These are phyloP conservation scores for Parazoanthus darwini DNA, from an alignment of 92 coral and sea anemone genomes.

Conservation along the genomic window DNA sequence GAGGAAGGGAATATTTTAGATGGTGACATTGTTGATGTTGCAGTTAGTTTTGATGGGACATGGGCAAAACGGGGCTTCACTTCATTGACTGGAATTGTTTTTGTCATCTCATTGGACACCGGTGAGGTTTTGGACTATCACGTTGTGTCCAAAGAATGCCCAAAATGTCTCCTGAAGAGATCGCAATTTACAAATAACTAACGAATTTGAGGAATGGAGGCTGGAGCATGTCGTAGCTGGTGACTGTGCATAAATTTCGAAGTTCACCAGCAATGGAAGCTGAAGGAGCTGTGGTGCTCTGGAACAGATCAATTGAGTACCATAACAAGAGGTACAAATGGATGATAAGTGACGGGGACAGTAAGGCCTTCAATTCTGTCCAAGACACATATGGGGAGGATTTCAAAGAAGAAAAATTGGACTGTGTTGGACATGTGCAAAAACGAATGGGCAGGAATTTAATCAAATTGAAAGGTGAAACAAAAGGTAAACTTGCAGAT, in stretches of 20 bases:
- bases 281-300: constrained; percentile 45
- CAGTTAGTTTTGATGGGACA: constrained; percentile 31
- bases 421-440: constrained; percentile 61
- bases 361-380: constrained; percentile 46
- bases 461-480: constrained; percentile 32
- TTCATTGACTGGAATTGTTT: constrained; percentile 57
- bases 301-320: constrained; percentile 39
- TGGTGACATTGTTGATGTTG: background rate
- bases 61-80: constrained; percentile 48
- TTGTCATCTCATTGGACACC: constrained; percentile 54
- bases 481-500: constrained; percentile 49
- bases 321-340: constrained; percentile 54
- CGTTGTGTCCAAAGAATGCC: constrained; percentile 50
- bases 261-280: constrained; percentile 61
- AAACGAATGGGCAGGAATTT: constrained; percentile 60
- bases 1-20: background rate
- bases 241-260: constrained; percentile 52
- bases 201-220: constrained; percentile 32
- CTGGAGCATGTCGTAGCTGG: constrained; percentile 33
- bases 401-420: constrained; percentile 42
- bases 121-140: constrained; percentile 56
- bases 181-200: constrained; percentile 31
- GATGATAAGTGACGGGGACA: constrained; percentile 59
- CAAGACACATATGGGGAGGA: constrained; percentile 27
- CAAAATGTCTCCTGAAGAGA: constrained; percentile 31